Conservation (phyloP, 2,888 invertebrate genomes). For the Microctonus hyperodae region DNA sequence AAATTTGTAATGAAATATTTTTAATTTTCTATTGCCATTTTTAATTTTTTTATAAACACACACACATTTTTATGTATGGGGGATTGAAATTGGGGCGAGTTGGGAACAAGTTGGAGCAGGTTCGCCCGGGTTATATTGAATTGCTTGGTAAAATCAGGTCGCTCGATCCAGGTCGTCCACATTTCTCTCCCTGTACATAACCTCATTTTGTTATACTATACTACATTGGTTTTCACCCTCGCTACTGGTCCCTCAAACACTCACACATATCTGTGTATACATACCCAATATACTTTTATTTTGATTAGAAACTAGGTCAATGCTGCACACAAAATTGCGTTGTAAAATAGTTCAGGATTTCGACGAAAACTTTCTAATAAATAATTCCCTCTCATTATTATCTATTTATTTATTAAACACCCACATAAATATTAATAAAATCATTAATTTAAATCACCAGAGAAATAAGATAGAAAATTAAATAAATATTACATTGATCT, state of each 20-base stretch:
- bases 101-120: constrained; percentile 45
- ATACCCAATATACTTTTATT: constrained; percentile 34
- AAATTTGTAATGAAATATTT: too few species aligned
- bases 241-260: constrained; percentile 29
- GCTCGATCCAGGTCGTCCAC: constrained; percentile 59
- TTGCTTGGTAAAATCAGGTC: constrained; percentile 51
- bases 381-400: not conserved
- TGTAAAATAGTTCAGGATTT: not conserved
- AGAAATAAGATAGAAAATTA: not conserved
- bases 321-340: constrained; percentile 42
- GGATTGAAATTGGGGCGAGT: constrained; percentile 2
- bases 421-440: not conserved
- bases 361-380: too few species aligned
- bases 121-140: constrained; percentile 40
- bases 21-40: too few species aligned
- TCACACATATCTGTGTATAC: constrained; percentile 14
- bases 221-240: constrained; percentile 12
- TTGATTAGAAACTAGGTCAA: constrained; percentile 52
- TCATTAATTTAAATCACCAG: not conserved
- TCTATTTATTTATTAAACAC: not conserved
- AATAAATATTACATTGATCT: not conserved
- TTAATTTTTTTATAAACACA: too few species aligned
- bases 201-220: constrained; percentile 27
- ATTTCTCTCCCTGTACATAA: constrained; percentile 5
- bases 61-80: constrained; percentile 27